These are phyloP conservation scores for Drosophila flavopinicola DNA, from an alignment of 2,888 invertebrate species.

Conservation along the genomic window DNA sequence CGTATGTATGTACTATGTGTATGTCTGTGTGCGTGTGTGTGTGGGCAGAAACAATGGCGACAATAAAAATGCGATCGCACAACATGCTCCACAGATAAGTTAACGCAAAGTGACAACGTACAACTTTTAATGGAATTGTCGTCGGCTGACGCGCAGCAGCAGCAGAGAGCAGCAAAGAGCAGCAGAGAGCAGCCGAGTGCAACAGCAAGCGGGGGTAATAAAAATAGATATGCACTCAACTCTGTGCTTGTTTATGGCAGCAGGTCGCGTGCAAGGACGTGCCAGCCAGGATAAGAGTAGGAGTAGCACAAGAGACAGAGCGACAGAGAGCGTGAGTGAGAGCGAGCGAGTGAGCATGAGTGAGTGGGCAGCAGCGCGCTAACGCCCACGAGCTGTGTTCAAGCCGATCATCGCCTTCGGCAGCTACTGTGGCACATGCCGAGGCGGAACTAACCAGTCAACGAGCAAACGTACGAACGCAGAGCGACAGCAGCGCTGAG, in stretches of 20 bases:
- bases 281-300: constrained; percentile 46
- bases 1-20: constrained; percentile 21
- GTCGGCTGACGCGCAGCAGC: constrained; percentile 51
- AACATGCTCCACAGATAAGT: constrained; percentile 76
- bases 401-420: constrained; percentile 67
- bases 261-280: constrained; percentile 67
- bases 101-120: constrained; percentile 80
- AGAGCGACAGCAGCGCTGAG: constrained; percentile 10
- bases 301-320: neutral
- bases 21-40: constrained; percentile 20
- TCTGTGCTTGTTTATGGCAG: constrained; percentile 52
- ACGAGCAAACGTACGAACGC: constrained; percentile 44
- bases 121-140: constrained; percentile 81
- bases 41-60: constrained; percentile 75
- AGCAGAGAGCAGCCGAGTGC: constrained; percentile 1
- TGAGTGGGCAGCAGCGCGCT: constrained; percentile 26
- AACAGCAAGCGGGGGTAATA: constrained; percentile 5
- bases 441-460: constrained; percentile 75
- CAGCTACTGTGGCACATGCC: constrained; percentile 80
- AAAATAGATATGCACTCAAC: constrained; percentile 31
- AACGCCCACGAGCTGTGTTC: constrained; percentile 63
- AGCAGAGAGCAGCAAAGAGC: constrained; percentile 4
- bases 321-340: neutral
- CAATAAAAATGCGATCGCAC: constrained; percentile 82
- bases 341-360: neutral